These are phyloP conservation scores for Microtus pennsylvanicus DNA, from an alignment of 2,113 vertebrate genomes.

Conservation along the genomic window DNA sequence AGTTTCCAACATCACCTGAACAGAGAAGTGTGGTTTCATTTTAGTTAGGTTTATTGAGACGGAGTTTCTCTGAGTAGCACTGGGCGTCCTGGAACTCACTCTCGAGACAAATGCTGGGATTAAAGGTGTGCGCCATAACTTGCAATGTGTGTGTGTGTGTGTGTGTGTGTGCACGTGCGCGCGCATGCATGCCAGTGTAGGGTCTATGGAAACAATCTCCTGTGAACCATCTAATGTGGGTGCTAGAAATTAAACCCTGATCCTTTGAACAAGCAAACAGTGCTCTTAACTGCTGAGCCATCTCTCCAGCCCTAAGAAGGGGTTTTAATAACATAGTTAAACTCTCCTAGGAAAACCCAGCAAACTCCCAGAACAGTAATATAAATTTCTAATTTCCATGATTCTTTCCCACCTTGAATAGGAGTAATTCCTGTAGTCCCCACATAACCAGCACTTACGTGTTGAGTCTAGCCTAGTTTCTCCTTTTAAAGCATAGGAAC, in stretches of 20 bases:
- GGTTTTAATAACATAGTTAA: slow-evolving; percentile 52
- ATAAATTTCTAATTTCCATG: slow-evolving; percentile 49
- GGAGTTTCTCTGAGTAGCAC: neutral
- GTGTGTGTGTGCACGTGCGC: no score
- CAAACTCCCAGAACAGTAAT: slow-evolving; percentile 10
- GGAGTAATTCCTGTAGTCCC: neutral
- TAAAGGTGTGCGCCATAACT: neutral
- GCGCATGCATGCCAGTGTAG: neutral
- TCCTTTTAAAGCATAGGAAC: neutral
- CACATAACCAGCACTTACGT: slow-evolving; percentile 1
- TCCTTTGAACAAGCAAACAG: neutral
- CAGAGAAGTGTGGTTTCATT: neutral
- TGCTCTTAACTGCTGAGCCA: neutral
- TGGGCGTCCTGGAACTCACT: neutral
- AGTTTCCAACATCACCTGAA: slow-evolving; percentile 97
- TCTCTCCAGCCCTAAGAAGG: neutral
- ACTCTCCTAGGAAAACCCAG: slow-evolving; percentile 45
- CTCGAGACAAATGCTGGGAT: neutral
- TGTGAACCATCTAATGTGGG: neutral
- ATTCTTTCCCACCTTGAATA: slow-evolving; percentile 24
- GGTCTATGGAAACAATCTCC: neutral
- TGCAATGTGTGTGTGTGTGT: neutral
- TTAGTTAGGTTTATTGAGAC: neutral
- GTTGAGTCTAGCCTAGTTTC: neutral
- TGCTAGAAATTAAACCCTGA: neutral